Evolutionary conservation across 2,113 vertebrate species (phyloP).

Genomic region (Alexandromys fortis): DNA sequence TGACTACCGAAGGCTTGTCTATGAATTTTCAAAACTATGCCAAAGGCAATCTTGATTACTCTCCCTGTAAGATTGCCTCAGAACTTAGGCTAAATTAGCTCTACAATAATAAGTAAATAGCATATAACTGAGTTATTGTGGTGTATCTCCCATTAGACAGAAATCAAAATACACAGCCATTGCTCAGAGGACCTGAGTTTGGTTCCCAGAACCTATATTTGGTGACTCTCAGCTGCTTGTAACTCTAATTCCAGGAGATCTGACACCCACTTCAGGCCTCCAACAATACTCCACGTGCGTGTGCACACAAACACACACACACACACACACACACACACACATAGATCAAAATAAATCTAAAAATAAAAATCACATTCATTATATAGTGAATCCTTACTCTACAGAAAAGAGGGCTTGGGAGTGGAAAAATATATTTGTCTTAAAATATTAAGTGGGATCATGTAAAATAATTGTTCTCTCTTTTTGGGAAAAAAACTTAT

Average conservation of each 20-base stretch:
- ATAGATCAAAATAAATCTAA: background rate
- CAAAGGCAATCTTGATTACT: background rate
- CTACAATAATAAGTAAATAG: constrained; percentile 9
- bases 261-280: too few relatives aligned
- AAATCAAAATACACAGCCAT: constrained; percentile 38
- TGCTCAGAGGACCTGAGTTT: background rate
- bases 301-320: background rate
- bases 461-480: background rate
- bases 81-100: background rate
- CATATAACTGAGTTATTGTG: background rate
- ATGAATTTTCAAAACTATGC: constrained; percentile 6
- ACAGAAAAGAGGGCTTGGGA: background rate
- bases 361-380: background rate
- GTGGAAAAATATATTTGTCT: background rate
- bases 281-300: too few relatives aligned
- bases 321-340: background rate
- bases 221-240: background rate
- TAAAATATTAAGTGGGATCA: constrained; percentile 47
- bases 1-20: constrained; percentile 4
- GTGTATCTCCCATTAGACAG: background rate
- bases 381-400: background rate
- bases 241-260: too few relatives aligned
- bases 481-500: background rate
- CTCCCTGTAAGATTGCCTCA: background rate
- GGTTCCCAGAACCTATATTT: too few relatives aligned